These are phyloP conservation scores for Tyrophagus putrescentiae DNA, from an alignment of 1,140 invertebrate species.

Conservation along the genomic window DNA sequence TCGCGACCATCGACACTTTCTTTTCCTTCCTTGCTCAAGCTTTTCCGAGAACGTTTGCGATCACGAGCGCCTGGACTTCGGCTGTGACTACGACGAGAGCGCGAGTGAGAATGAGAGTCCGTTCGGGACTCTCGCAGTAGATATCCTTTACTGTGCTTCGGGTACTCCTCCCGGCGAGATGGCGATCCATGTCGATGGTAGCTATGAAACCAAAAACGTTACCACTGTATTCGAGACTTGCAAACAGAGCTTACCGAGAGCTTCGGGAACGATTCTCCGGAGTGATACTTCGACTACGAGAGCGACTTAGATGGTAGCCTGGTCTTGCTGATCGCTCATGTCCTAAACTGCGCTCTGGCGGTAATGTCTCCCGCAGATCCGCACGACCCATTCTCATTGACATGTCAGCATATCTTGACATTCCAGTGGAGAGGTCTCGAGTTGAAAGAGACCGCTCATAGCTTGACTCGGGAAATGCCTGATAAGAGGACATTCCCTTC, in stretches of 20 bases:
- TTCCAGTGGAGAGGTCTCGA: not conserved
- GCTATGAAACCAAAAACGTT: not conserved
- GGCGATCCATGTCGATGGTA: not conserved
- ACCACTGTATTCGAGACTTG: not conserved
- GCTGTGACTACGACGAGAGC: not conserved
- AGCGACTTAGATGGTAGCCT: not conserved
- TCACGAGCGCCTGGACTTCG: not conserved
- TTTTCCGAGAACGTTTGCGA: not conserved
- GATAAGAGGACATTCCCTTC: not conserved
- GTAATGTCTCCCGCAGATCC: too few relatives aligned
- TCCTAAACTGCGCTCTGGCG: too few relatives aligned
- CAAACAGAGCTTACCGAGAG: not conserved
- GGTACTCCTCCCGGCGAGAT: too few relatives aligned
- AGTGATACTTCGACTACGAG: not conserved
- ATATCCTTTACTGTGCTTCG: too few relatives aligned
- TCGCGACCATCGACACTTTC: too few relatives aligned
- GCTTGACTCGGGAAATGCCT: not conserved
- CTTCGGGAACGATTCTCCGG: not conserved
- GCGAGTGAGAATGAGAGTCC: not conserved
- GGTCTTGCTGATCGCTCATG: not conserved
- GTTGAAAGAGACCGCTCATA: not conserved
- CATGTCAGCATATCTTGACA: constrained; percentile 10
- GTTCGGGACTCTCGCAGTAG: too few relatives aligned
- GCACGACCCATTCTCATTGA: not conserved
- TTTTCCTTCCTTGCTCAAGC: too few relatives aligned